Evolutionary conservation across 2,888 invertebrate species (phyloP), one percentile per base, ranked within the genome.

Genomic region (Aphidius colemani): DNA sequence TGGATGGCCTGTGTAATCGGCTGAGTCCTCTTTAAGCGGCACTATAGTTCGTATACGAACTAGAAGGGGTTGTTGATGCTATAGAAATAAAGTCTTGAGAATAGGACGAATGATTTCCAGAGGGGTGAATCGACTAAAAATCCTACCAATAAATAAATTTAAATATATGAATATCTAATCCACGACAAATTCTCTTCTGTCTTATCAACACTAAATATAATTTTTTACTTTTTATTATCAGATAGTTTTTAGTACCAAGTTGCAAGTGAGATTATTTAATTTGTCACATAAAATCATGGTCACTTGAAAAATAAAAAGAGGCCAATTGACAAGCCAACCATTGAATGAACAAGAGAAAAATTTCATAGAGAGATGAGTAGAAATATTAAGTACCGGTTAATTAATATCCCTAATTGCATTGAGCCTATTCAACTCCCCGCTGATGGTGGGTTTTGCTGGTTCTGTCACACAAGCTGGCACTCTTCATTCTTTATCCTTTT

Each of bases 361-460:
- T 62, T 13, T 41, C 57, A 53, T 55, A 53, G 69, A 61, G 67
- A 67, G 68, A 71, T 70, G 67, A 69, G 72, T 67, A 74, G 73
- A 70, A 67, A 69, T 68, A 73, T 73, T 74, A 78, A 80, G 81
- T 78, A 77, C 77, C 75, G 74, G 80, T 79, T 82, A 81, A 82
- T 82, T 82, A 81, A 81, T 81, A 82, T 77, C 77, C 80, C 79
- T 80, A 81, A 81, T 81, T 81, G 80, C 78, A 75, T 75, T 77
- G 73, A 76, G 76, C 77, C 76, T 74, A 62, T 67, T 69, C 18
- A 75, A 70, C 68, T 67, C 68, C 68, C 49, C 5, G 41, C 30
- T 18, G 13, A 18, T 18, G 13, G 13, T 18, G 13, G 13, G 13
- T 18, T 18, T 18, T 1, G 13, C 13, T 18, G 13, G 1, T 18